Evolutionary conservation across 2,113 vertebrate genomes (phyloP).

Genomic region (Penelope pileata): DNA sequence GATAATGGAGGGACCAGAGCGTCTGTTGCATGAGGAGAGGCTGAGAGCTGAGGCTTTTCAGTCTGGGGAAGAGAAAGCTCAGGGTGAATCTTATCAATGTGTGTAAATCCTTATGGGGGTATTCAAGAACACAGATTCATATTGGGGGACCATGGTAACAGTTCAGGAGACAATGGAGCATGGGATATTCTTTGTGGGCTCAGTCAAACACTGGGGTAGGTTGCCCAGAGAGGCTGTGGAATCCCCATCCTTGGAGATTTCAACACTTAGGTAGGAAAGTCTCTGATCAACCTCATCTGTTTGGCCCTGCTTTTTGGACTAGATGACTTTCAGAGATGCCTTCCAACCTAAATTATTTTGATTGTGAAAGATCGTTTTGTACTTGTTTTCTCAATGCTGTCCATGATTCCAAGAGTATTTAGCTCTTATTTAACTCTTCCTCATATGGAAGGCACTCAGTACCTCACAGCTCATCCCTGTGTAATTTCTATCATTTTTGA

Average conservation of each 20-base stretch:
- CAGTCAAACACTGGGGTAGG: fast-evolving
- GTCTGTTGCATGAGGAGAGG: background rate
- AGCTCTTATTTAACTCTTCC: background rate
- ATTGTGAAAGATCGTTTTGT: background rate
- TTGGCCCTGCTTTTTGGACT: background rate
- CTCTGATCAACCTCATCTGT: background rate
- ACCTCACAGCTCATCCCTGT: background rate
- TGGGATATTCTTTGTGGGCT: background rate
- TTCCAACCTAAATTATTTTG: background rate
- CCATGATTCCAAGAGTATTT: background rate
- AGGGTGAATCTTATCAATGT: background rate
- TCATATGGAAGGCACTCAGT: background rate
- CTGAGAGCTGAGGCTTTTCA: background rate
- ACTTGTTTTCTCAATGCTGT: background rate
- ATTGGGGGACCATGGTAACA: background rate
- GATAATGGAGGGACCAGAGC: background rate
- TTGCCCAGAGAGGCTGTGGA: fast-evolving
- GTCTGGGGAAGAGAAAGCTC: background rate
- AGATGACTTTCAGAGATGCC: background rate
- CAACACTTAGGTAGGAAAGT: background rate
- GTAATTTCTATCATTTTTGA: background rate
- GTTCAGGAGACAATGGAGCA: background rate
- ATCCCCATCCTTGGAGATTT: background rate
- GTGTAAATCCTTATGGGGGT: background rate
- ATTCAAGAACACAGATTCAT: background rate